Conservation (phyloP, 2,888 invertebrate species). For the Mesochorus sp. region DNA sequence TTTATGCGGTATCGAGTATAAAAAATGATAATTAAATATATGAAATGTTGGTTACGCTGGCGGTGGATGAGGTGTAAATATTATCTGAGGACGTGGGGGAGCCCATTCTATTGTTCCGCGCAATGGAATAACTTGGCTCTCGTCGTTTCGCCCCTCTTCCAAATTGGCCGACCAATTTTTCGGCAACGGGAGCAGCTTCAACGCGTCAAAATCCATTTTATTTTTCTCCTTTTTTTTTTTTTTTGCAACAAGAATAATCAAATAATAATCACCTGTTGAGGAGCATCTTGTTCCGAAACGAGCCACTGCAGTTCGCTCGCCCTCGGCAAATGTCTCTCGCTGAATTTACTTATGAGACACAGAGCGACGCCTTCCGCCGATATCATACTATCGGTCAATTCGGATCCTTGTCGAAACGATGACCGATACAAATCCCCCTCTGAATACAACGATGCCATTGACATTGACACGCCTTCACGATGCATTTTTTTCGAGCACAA, state of each 20-base stretch:
- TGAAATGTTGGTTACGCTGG: conserved; percentile 84
- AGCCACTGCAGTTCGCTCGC: conserved; percentile 92
- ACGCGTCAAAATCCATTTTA: background rate
- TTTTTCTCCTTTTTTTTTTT: background rate
- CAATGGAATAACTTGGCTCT: conserved; percentile 82
- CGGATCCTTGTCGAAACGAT: conserved; percentile 80
- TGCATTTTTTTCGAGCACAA: too few relatives aligned
- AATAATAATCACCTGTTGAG: conserved; percentile 84
- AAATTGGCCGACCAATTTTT: conserved; percentile 88
- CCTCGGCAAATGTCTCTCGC: conserved; percentile 89
- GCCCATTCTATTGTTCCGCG: conserved; percentile 93
- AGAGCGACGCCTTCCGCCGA: conserved; percentile 92
- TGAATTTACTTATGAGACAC: conserved; percentile 89
- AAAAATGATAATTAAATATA: background rate
- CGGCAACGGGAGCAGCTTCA: conserved; percentile 88
- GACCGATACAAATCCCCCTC: conserved; percentile 83
- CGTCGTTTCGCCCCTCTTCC: conserved; percentile 84
- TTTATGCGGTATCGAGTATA: background rate
- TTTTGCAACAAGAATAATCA: background rate
- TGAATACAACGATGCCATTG: conserved; percentile 86
- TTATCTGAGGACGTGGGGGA: conserved; percentile 92
- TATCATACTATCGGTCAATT: conserved; percentile 82
- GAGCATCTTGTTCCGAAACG: conserved; percentile 90
- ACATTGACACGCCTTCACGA: conserved; percentile 85
- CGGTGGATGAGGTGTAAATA: conserved; percentile 89